These are phyloP conservation scores for Hololepta plana DNA, from an alignment of 2,888 invertebrate genomes.

Conservation along the genomic window DNA sequence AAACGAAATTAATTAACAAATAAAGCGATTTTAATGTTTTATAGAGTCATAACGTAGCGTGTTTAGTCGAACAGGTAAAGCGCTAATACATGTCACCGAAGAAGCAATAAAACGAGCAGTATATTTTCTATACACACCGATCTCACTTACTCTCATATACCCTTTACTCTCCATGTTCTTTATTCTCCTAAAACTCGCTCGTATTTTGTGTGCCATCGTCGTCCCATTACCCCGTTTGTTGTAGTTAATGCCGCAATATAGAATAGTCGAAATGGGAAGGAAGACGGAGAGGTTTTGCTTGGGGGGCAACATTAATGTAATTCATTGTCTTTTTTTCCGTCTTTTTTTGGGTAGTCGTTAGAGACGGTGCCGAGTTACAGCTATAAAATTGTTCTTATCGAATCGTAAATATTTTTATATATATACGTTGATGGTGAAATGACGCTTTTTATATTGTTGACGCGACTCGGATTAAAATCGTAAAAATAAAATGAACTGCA, in stretches of 20 bases:
- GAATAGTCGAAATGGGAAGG: conserved; percentile 22
- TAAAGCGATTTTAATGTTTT: conserved; percentile 25
- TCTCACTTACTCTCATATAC: conserved; percentile 11
- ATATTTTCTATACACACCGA: conserved; percentile 19
- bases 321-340: conserved; percentile 24
- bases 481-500: too few species aligned
- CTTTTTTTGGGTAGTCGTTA: neutral
- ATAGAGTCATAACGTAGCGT: conserved; percentile 21
- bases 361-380: conserved; percentile 13
- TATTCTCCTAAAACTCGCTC: conserved; percentile 27
- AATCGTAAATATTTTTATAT: conserved; percentile 9
- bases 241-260: conserved; percentile 26
- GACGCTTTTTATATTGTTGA: too few species aligned
- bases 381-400: conserved; percentile 9
- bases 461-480: too few species aligned
- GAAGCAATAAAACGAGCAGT: conserved; percentile 25
- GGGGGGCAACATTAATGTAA: conserved; percentile 25
- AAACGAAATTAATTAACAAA: conserved; percentile 26
- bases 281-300: conserved; percentile 23
- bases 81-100: conserved; percentile 25
- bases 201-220: conserved; percentile 26
- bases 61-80: conserved; percentile 23
- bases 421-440: too few species aligned
- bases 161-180: too few species aligned
- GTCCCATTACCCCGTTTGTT: conserved; percentile 26